Percentiles rank a stretch among this genome's conserved stretches.
Conservation (phyloP, 1,140 invertebrate genomes). For the Zaprionus kolodkinae region DNA sequence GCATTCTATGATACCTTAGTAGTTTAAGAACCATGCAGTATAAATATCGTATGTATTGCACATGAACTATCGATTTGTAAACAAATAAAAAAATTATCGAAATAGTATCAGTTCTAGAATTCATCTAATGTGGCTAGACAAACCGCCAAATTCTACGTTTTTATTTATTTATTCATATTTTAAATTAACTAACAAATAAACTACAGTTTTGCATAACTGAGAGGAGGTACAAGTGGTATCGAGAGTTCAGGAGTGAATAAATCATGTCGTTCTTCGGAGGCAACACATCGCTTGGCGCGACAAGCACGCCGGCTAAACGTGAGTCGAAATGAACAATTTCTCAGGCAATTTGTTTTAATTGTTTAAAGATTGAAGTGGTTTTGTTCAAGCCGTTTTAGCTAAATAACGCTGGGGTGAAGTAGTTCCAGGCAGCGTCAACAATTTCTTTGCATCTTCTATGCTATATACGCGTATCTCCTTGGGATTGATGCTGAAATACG, state of each 20-base stretch:
- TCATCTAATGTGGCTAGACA: slow-evolving; percentile 12
- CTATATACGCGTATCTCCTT: slow-evolving; percentile 56
- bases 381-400: slow-evolving; percentile 54
- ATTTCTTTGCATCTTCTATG: slow-evolving; percentile 54
- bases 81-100: slow-evolving; percentile 9
- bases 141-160: slow-evolving; percentile 69
- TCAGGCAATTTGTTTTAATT: slow-evolving; percentile 13
- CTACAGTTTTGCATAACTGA: background rate
- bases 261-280: slow-evolving; percentile 78
- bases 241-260: background rate
- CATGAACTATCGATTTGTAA: slow-evolving; percentile 14
- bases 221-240: background rate
- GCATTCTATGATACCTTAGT: background rate
- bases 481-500: slow-evolving; percentile 52
- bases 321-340: slow-evolving; percentile 38
- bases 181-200: slow-evolving; percentile 10
- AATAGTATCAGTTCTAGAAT: slow-evolving; percentile 17
- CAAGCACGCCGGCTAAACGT: slow-evolving; percentile 83
- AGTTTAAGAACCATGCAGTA: background rate
- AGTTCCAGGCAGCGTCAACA: slow-evolving; percentile 42
- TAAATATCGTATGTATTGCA: slow-evolving; percentile 4
- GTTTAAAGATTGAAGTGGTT: background rate
- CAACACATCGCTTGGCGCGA: slow-evolving; percentile 78
- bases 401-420: slow-evolving; percentile 50
- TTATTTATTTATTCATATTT: slow-evolving; percentile 31